Conservation (phyloP, 2,113 vertebrate species). For the Myotis davidii region DNA sequence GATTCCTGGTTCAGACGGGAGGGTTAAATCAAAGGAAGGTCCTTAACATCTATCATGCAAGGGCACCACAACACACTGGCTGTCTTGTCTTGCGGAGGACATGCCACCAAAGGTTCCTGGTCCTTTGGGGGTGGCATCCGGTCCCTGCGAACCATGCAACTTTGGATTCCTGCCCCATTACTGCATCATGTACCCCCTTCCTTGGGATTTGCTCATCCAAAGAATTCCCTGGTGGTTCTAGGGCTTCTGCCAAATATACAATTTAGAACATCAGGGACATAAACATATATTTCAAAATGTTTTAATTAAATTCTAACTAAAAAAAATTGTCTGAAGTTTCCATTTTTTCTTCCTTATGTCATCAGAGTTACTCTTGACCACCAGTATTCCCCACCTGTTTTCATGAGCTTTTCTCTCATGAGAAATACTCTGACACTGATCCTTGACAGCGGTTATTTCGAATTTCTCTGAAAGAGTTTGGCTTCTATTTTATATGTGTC, state of each 20-base stretch:
- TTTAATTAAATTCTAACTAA: not conserved
- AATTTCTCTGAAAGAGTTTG: not conserved
- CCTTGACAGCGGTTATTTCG: not conserved
- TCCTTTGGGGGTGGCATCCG: accelerated
- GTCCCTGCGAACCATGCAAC: not conserved
- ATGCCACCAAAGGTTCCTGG: not conserved
- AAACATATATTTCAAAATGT: conserved; percentile 1
- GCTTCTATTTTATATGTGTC: not conserved
- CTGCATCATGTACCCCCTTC: not conserved
- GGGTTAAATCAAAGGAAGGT: not conserved
- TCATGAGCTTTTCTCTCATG: not conserved
- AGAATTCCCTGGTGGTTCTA: not conserved
- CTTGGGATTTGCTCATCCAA: not conserved
- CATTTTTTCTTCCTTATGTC: not conserved
- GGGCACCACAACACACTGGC: accelerated
- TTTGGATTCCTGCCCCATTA: not conserved
- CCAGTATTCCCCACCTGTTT: not conserved
- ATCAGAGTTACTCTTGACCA: not conserved
- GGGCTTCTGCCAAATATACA: not conserved
- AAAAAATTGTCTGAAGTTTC: not conserved
- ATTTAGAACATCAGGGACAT: not conserved
- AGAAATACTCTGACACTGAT: conserved; percentile 1
- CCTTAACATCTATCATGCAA: not conserved
- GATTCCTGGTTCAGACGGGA: not conserved
- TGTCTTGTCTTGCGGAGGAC: not conserved